Evolutionary conservation across 1,140 invertebrate genomes (phyloP), one percentile per base, ranked within the genome.

Genomic region (Nylanderia fulva): DNA sequence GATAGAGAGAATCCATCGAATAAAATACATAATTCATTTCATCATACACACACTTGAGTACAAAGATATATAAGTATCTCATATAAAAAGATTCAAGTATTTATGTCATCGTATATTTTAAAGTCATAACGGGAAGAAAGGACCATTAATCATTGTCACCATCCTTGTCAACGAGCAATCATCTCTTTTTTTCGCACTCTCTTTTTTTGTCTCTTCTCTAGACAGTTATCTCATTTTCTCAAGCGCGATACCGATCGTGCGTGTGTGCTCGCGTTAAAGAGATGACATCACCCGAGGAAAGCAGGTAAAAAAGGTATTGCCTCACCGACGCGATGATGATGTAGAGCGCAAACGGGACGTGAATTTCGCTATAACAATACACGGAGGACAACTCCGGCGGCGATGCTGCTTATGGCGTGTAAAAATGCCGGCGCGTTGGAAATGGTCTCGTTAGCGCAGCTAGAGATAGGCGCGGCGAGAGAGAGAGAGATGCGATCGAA

Each of bases 371-470:
- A 69, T 0, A 63, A 45, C n/a, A 27, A 27, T 36, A 11, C 11
- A 36, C n/a, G n/a, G 24, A n/a, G 24, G 11, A 21, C 33, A 39
- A 68, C 87, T n/a, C n/a, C 29, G 29, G 29, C 29, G 45, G 45
- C 13, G n/a, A n/a, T n/a, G n/a, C n/a, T n/a, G 15, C 6, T 8
- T 45, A 13, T 18, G 58, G 29, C 63, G 72, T n/a, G n/a, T n/a
- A 84, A 89, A 88, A 90, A 82, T 69, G 85, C 66, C 56, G 88
- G 64, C 58, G 80, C n/a, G n/a, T 72, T 74, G 66, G 52, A 82
- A 89, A 88, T 66, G 86, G 88, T 88, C 88, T 88, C 86, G 88
- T 90, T 90, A 90, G 74, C 58, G 58, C 58, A n/a, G n/a, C n/a
- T n/a, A n/a, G 52, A 72, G 54, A 85, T 86, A 75, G 68, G 60